Percentiles rank a stretch among this genome's conserved stretches.
phyloP scores from a whole-genome alignment of 1,140 invertebrate genomes.

The Bicyclus anynana region DNA sequence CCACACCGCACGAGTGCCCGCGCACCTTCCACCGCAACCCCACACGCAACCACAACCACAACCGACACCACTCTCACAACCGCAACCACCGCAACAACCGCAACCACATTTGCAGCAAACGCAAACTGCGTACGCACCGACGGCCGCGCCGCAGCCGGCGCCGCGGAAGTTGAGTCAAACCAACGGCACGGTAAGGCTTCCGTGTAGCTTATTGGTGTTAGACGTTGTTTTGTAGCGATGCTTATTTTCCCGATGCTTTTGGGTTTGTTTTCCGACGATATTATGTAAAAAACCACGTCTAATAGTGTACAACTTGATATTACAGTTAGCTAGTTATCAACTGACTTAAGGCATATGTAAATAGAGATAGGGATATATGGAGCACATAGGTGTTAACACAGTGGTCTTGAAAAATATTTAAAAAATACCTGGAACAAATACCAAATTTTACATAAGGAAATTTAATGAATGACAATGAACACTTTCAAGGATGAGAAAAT shows the following conservation, averaged over 20 bases:
- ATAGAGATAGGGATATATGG: no score
- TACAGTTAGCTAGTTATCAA: no score
- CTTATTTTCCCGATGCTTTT: constrained; percentile 8
- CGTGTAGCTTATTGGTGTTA: constrained; percentile 1
- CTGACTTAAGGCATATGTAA: no score
- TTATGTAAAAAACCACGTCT: not conserved
- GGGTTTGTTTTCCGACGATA: not conserved
- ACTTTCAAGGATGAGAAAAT: no score
- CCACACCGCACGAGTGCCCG: constrained; percentile 40
- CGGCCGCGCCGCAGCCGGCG: constrained; percentile 60
- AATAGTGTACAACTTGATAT: no score
- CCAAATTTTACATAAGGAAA: no score
- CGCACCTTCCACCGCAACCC: constrained; percentile 30
- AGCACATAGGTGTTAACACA: no score
- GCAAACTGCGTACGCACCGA: constrained; percentile 35
- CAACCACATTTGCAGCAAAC: constrained; percentile 30
- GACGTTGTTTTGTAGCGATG: not conserved
- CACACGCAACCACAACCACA: constrained; percentile 28
- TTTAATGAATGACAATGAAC: no score
- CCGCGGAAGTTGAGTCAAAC: constrained; percentile 67
- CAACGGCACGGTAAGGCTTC: constrained; percentile 59
- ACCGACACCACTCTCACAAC: constrained; percentile 22
- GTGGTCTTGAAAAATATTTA: no score
- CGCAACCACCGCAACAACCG: constrained; percentile 54
- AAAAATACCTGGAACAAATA: no score